Conservation (phyloP, 2,113 vertebrate genomes). For the Xiphorhynchus elegans region DNA sequence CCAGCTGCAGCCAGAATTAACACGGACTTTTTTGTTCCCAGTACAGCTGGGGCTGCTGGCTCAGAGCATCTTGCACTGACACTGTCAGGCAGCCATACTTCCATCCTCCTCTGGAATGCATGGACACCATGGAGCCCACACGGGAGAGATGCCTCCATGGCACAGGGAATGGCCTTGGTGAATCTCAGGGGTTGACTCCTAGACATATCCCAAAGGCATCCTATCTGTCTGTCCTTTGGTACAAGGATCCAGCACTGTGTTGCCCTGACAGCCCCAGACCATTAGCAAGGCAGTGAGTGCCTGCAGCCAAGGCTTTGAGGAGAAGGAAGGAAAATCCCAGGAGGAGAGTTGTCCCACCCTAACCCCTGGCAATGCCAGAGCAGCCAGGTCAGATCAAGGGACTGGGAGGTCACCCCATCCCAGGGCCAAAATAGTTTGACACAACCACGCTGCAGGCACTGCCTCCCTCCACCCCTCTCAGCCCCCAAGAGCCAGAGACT, state of each 20-base stretch:
- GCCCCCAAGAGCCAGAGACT: background rate
- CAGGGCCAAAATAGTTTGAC: background rate
- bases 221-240: background rate
- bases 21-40: background rate
- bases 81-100: background rate
- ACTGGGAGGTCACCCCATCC: background rate
- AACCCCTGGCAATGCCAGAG: background rate
- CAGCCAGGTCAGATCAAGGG: background rate
- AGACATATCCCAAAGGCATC: fast-evolving
- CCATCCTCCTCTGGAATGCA: background rate
- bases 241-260: fast-evolving
- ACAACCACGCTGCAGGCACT: background rate
- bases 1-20: background rate
- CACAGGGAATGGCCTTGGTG: fast-evolving
- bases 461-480: background rate
- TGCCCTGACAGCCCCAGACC: background rate
- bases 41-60: background rate
- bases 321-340: background rate
- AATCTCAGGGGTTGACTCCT: background rate
- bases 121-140: fast-evolving
- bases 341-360: background rate
- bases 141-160: background rate
- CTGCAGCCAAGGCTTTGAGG: background rate
- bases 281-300: fast-evolving
- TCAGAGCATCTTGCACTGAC: background rate